Base-by-base conservation (phyloP, 2,888 invertebrate species). In the Urechis unicinctus region DNA sequence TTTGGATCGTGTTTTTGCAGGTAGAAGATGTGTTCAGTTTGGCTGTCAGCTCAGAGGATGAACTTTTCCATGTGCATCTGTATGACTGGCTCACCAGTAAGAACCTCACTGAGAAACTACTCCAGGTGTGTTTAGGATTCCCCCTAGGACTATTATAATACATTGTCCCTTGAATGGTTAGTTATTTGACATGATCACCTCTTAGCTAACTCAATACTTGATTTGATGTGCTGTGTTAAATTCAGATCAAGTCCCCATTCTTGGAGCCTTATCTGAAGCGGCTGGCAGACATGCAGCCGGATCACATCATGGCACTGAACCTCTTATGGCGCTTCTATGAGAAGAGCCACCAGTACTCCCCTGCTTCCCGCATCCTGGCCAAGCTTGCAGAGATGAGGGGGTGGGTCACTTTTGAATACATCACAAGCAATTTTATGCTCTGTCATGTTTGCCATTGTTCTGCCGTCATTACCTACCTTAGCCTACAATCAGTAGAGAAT, bases 261-360 rank as follows among this genome's bases (percentile, higher is more conserved):
- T 80, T 93, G 47, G 91, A 92, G 75, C 82, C 84, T 28, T 92
- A 88, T 77, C 80, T 93, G 46, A 83, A 79, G 55, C 72, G 80
- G 58, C 66, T 68, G 31, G 52, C 36, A 13, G 2, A 63, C 26
- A 26, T 48, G 13, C 68, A 66, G 48, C 60, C 66, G 3, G 72
- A 70, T 50, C 82, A 74, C 83, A 85, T 6, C 83, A 86, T 49
- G 79, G 84, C 63, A 76, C 83, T 88, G 62, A 91, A 95, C 75
- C 80, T 97, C 62, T 80, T 97, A 55, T 97, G 97, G 96, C 92
- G 92, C 78, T 94, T 89, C 75, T 93, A 96, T 71, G 95, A 97
- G 78, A 88, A 88, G 74, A 88, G 87, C 69, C 88, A 88, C 29
- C 91, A 95, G 75, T 96, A 93, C 73, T 85, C 88, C 1, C 88